These are phyloP conservation scores for Harpegnathos saltator DNA, from an alignment of 1,140 invertebrate genomes.

Conservation along the genomic window DNA sequence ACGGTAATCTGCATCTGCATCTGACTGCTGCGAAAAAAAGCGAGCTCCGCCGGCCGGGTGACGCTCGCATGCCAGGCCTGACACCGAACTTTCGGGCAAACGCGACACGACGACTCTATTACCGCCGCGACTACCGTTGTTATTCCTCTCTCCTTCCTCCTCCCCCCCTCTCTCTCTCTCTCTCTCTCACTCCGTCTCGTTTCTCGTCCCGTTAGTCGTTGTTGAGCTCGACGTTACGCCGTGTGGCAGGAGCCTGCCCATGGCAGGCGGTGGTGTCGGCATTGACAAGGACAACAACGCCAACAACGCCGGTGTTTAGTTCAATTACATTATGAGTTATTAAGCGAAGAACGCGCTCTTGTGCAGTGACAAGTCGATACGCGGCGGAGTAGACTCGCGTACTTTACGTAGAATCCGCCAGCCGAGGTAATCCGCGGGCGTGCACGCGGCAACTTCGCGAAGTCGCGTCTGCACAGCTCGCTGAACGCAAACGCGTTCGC, in stretches of 20 bases:
- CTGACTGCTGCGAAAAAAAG: slow-evolving; percentile 76
- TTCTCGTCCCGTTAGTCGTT: slow-evolving; percentile 31
- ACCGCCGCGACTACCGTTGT: background rate
- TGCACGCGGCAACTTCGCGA: slow-evolving; percentile 16
- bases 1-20: slow-evolving; percentile 74
- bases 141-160: background rate
- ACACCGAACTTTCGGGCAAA: slow-evolving; percentile 25
- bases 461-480: no score
- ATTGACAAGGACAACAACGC: slow-evolving; percentile 68
- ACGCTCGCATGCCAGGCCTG: slow-evolving; percentile 44
- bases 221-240: slow-evolving; percentile 74
- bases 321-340: slow-evolving; percentile 43
- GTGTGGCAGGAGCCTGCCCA: slow-evolving; percentile 76
- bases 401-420: background rate
- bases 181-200: no score
- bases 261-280: slow-evolving; percentile 79
- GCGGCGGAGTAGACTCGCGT: background rate
- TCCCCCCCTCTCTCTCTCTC: background rate
- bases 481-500: no score
- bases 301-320: slow-evolving; percentile 46
- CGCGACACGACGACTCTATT: slow-evolving; percentile 20
- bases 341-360: background rate
- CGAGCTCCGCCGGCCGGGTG: slow-evolving; percentile 40
- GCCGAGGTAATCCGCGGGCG: no score
- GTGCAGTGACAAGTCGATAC: slow-evolving; percentile 6